Conservation (phyloP, 2,797 vertebrate species). For the Protosalanx chinensis region DNA sequence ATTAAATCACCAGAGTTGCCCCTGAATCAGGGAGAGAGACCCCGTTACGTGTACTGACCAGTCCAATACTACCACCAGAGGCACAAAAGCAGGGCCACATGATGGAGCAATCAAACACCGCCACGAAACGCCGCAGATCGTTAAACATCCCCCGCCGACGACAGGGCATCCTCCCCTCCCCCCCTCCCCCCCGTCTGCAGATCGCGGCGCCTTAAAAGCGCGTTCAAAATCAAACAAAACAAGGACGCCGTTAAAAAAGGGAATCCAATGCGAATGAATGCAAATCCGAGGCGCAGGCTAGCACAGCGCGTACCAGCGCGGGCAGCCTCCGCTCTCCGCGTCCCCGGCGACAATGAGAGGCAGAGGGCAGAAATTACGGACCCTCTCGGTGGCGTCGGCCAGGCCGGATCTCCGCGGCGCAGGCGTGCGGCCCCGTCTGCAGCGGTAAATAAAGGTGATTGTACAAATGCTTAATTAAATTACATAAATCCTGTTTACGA, state of each 20-base stretch:
- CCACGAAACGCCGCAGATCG: not conserved
- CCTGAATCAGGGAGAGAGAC: not conserved
- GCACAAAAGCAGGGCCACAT: not conserved
- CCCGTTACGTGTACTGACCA: not conserved
- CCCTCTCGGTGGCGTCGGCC: conserved; percentile 50
- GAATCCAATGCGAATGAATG: conserved; percentile 9
- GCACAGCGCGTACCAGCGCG: conserved; percentile 27
- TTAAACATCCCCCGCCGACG: not conserved
- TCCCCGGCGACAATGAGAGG: conserved; percentile 56
- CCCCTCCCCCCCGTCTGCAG: not conserved
- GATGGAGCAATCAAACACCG: not conserved
- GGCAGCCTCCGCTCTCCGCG: conserved; percentile 41
- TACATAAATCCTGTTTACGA: conserved; percentile 75
- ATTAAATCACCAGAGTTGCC: not conserved
- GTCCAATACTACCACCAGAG: no score
- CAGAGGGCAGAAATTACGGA: conserved; percentile 60
- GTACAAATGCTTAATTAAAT: conserved; percentile 78
- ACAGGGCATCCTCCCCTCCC: not conserved
- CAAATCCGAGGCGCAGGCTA: conserved; percentile 31
- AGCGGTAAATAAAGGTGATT: conserved; percentile 75
- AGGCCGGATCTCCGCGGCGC: conserved; percentile 44
- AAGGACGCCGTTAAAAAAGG: not conserved
- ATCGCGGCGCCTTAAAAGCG: no score
- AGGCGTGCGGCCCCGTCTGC: conserved; percentile 30
- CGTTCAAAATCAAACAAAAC: conserved; percentile 6